Evolutionary conservation across 2,888 invertebrate genomes (phyloP).

Genomic region (Drosophila melanosoma): DNA sequence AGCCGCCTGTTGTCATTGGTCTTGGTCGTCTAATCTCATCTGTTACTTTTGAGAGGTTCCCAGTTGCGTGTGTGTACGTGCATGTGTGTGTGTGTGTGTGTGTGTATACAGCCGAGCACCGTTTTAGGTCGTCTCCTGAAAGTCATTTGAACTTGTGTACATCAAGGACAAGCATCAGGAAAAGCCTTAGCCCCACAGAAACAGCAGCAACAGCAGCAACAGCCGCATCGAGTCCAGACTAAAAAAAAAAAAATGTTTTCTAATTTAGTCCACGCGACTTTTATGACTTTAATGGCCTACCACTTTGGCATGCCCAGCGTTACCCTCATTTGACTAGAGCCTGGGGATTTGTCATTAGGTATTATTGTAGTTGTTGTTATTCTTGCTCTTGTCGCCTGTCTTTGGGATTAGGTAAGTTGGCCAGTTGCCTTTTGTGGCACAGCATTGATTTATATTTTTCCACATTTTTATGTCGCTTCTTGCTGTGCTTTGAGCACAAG

Average conservation of each 20-base stretch:
- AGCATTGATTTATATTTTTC: conserved; percentile 60
- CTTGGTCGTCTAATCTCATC: conserved; percentile 74
- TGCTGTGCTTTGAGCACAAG: conserved; percentile 19
- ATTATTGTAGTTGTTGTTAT: conserved; percentile 41
- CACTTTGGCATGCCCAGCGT: conserved; percentile 54
- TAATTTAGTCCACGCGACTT: conserved; percentile 80
- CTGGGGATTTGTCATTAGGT: conserved; percentile 69
- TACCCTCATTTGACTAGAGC: conserved; percentile 36
- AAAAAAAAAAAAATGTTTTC: conserved; percentile 54
- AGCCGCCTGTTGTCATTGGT: conserved; percentile 77
- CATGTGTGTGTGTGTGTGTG: conserved; percentile 11
- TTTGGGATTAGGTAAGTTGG: conserved; percentile 40
- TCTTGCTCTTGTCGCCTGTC: conserved; percentile 21
- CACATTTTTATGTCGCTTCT: conserved; percentile 48
- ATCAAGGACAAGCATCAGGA: conserved; percentile 53
- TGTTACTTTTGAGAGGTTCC: conserved; percentile 56
- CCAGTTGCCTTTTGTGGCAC: conserved; percentile 36
- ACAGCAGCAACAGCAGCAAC: conserved; percentile 6
- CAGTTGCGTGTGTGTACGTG: conserved; percentile 20
- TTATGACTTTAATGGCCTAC: conserved; percentile 78
- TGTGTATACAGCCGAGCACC: conserved; percentile 31
- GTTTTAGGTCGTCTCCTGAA: conserved; percentile 72
- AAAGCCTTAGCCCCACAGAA: conserved; percentile 23
- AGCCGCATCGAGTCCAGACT: conserved; percentile 20
- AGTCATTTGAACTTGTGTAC: conserved; percentile 80